Evolutionary conservation across 35 echinoderm and acorn worm genomes (phyloP).

Genomic region (Lytechinus pictus): DNA sequence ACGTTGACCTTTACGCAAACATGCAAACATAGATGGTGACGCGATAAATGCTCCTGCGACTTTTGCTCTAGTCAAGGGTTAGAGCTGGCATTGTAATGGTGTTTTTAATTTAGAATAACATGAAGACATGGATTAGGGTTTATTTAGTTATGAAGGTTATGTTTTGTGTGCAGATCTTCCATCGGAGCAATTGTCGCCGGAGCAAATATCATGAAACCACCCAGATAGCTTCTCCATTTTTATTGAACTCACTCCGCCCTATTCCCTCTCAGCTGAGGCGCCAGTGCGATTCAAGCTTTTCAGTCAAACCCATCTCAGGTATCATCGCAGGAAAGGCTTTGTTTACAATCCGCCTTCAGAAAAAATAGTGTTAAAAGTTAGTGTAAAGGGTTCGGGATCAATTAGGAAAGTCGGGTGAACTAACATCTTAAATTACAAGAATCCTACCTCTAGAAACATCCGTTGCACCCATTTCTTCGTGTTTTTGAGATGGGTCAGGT

Average conservation of each 20-base stretch:
- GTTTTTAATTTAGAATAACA: too few relatives aligned
- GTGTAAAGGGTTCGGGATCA: not conserved
- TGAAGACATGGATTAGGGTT: too few relatives aligned
- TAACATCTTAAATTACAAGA: not conserved
- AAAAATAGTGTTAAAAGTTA: not conserved
- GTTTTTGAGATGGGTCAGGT: not conserved
- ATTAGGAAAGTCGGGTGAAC: constrained; percentile 4
- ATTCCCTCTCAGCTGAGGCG: not conserved
- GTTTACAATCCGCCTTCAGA: not conserved
- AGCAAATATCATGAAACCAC: too few relatives aligned
- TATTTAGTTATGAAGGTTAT: too few relatives aligned
- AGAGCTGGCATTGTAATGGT: too few relatives aligned
- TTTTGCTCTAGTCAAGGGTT: too few relatives aligned
- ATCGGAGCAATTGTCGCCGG: too few relatives aligned
- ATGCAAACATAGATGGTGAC: too few relatives aligned
- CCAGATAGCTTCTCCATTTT: too few relatives aligned
- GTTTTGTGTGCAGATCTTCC: too few relatives aligned
- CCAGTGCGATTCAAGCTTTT: not conserved
- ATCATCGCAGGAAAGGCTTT: not conserved
- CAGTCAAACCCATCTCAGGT: not conserved
- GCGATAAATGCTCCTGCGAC: too few relatives aligned
- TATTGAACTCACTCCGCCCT: not conserved
- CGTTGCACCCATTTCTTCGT: not conserved
- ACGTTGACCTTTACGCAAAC: too few relatives aligned
- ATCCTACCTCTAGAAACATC: not conserved